phyloP scores from a whole-genome alignment of 2,797 vertebrate genomes.

The Chelon auratus region DNA sequence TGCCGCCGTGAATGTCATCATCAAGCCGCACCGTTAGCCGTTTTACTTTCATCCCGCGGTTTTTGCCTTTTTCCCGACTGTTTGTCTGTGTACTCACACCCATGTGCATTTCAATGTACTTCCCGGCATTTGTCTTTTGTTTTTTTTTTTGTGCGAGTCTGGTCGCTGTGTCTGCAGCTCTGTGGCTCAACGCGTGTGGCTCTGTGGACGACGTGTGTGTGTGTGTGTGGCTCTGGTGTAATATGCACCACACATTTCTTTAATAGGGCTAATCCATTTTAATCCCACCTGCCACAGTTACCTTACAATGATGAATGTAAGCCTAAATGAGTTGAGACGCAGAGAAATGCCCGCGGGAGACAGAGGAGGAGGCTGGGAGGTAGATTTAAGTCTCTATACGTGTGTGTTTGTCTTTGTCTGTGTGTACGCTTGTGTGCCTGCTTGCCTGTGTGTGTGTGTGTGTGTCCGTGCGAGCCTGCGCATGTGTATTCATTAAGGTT shows the following conservation, averaged over 20 bases:
- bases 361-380: slow-evolving; percentile 74
- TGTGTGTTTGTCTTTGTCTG: slow-evolving; percentile 59
- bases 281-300: slow-evolving; percentile 88
- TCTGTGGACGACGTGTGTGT: slow-evolving; percentile 40
- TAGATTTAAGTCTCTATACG: slow-evolving; percentile 72
- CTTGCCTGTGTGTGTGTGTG: not conserved
- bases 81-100: slow-evolving; percentile 22
- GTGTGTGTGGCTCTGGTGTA: slow-evolving; percentile 61
- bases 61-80: slow-evolving; percentile 29
- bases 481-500: slow-evolving; percentile 60
- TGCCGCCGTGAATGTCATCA: slow-evolving; percentile 54
- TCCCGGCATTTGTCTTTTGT: not conserved
- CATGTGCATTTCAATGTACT: slow-evolving; percentile 30
- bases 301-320: slow-evolving; percentile 88
- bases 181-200: slow-evolving; percentile 47
- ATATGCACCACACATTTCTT: slow-evolving; percentile 83
- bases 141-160: slow-evolving; percentile 7
- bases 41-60: slow-evolving; percentile 56
- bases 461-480: slow-evolving; percentile 1
- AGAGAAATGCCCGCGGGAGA: slow-evolving; percentile 84
- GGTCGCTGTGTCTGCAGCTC: slow-evolving; percentile 18
- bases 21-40: slow-evolving; percentile 55
- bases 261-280: slow-evolving; percentile 88
- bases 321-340: slow-evolving; percentile 85
- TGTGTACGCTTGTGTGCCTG: slow-evolving; percentile 25